phyloP scores from a whole-genome alignment of 2,113 vertebrate genomes.

The Lamprologus speciosus region DNA sequence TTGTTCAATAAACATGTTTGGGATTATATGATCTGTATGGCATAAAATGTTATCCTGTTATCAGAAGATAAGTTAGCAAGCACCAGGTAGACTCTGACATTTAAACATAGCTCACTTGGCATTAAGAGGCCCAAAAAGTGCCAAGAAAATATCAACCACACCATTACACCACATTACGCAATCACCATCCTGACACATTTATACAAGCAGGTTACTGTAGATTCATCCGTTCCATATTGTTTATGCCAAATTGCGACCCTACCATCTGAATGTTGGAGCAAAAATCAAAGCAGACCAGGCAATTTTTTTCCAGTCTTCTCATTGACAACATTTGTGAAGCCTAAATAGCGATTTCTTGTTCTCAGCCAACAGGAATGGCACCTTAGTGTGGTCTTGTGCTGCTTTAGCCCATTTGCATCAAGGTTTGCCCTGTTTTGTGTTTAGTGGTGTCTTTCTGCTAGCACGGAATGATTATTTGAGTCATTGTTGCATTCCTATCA shows the following conservation, averaged over 20 bases:
- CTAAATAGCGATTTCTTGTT: rapidly evolving
- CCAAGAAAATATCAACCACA: not conserved
- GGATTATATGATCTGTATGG: not conserved
- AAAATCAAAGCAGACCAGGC: not conserved
- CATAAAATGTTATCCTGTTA: rapidly evolving
- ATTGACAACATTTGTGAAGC: rapidly evolving
- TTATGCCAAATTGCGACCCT: not conserved
- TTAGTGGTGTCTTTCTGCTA: not conserved
- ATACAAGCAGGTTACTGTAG: not conserved
- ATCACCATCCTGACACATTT: not conserved
- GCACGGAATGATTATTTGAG: not conserved
- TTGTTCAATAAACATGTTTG: not conserved
- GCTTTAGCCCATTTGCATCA: not conserved
- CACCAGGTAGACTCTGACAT: not conserved
- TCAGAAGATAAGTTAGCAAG: not conserved
- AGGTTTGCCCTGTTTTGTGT: not conserved
- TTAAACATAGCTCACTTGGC: not conserved
- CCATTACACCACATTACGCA: not conserved
- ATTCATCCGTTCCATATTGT: rapidly evolving
- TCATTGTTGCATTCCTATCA: not conserved
- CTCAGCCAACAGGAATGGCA: not conserved
- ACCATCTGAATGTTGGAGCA: not conserved
- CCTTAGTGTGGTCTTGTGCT: not conserved
- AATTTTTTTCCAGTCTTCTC: not conserved
- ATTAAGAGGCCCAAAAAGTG: not conserved